These are phyloP conservation scores for Crioceris asparagi DNA, from an alignment of 2,888 invertebrate genomes.

Conservation along the genomic window DNA sequence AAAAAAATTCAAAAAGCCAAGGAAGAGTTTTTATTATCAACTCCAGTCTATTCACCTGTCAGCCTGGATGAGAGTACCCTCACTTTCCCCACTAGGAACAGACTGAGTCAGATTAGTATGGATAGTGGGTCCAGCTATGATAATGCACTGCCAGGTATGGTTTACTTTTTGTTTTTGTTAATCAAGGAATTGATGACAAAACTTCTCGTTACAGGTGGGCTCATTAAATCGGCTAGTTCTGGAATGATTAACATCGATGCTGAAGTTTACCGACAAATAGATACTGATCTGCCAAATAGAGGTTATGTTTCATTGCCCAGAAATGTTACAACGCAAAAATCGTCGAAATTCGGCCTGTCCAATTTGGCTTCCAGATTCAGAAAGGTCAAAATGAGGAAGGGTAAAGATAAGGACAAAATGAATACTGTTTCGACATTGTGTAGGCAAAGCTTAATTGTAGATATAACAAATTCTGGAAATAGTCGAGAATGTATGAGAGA, in stretches of 20 bases:
- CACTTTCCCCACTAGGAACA: conserved; percentile 30
- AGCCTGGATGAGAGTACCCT: conserved; percentile 15
- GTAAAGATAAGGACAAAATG: conserved; percentile 28
- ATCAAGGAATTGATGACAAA: no score
- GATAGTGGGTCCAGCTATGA: conserved; percentile 48
- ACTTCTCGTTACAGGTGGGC: conserved; percentile 19
- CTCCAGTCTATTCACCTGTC: conserved; percentile 19
- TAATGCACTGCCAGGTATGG: conserved; percentile 32
- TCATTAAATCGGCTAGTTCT: conserved; percentile 65
- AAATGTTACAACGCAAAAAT: conserved; percentile 27
- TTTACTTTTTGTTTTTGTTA: no score
- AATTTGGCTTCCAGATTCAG: conserved; percentile 50
- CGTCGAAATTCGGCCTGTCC: conserved; percentile 41
- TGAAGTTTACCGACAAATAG: conserved; percentile 48
- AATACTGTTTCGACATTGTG: conserved; percentile 61
- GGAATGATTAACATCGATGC: conserved; percentile 66
- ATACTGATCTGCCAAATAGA: conserved; percentile 34
- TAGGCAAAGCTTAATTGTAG: conserved; percentile 63
- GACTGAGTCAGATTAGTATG: conserved; percentile 51
- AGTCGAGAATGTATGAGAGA: no score
- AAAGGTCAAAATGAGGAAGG: conserved; percentile 43
- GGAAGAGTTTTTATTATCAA: conserved; percentile 51
- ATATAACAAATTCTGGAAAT: no score
- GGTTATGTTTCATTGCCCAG: conserved; percentile 46
- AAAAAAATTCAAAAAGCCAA: conserved; percentile 58